Base-by-base conservation (phyloP, 2,113 vertebrate genomes). In the Chamaetylas fuelleborni region DNA sequence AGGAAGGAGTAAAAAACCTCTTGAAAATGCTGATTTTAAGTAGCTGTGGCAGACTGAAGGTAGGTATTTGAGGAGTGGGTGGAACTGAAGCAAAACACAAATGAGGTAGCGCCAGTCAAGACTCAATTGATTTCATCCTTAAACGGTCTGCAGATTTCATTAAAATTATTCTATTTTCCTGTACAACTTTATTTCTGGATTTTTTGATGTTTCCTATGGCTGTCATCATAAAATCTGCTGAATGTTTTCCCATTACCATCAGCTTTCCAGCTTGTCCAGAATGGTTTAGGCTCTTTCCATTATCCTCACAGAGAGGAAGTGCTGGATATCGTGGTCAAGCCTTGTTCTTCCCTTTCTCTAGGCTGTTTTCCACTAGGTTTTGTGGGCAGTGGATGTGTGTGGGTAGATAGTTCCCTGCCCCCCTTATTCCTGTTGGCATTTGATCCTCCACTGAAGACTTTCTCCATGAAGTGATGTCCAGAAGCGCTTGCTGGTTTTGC, bases 111-210 rank as follows among this genome's bases (percentile, higher is more conserved):
- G 0, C 1, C 6, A 90, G 36, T 92, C 58, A 83, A 77, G 56
- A 43, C 67, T 90, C 51, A 40, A 47, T 79, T 93, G 7, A 64
- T 66, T 94, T 90, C 47, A 54, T 57, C 79, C 38, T 90, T 73
- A 54, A 92, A 58, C 11, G 62, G 43, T 81, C 76, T 81, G 72
- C 53, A 43, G 29, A 67, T 86, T 78, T 78, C 80, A 86, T 94
- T 81, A 77, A 77, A 73, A 62, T 73, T 0, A n/a, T 50, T 90
- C 48, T 76, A 11, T 86, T 67, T 66, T 81, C 66, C 36, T 54
- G 45, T 83, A 74, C 58, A 93, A 36, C 33, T 61, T 84, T 73
- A 29, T 82, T 91, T 91, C 50, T 90, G 54, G 38, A 38, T 90
- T 90, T 93, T 93, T 84, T 34, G 14, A 51, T 19, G 45, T 88